Evolutionary conservation across 2,888 invertebrate genomes (phyloP).

Genomic region (Drosophila eohydei): DNA sequence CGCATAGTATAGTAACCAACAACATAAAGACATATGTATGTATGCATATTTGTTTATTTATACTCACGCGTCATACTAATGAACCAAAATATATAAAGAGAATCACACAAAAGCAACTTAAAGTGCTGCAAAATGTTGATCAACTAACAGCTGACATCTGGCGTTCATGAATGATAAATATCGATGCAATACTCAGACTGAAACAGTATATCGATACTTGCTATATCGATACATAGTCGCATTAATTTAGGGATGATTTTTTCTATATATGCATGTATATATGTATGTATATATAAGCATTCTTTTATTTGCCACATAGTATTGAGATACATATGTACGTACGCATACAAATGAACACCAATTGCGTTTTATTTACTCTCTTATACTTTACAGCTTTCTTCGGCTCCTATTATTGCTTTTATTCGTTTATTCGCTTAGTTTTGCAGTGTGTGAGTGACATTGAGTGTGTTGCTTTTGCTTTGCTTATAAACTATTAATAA

Average conservation of each 20-base stretch:
- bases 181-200: not conserved
- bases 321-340: not conserved
- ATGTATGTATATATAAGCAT: not conserved
- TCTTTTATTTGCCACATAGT: not conserved
- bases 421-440: not conserved
- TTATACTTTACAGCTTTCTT: not conserved
- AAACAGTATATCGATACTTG: not conserved
- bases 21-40: not conserved
- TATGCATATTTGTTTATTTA: not conserved
- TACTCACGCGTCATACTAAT: constrained; percentile 11
- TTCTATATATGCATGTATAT: not conserved
- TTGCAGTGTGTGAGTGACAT: not conserved
- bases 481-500: not conserved
- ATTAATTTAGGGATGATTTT: not conserved
- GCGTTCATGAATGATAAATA: constrained; percentile 4
- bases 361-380: not conserved
- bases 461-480: not conserved
- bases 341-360: not conserved
- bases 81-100: not conserved
- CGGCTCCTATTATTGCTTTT: not conserved
- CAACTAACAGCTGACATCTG: constrained; percentile 8
- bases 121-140: not conserved
- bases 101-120: not conserved
- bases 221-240: not conserved
- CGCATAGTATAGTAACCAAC: not conserved